Base-by-base conservation (phyloP, 2,888 invertebrate species). In the Amorpha juglandis region DNA sequence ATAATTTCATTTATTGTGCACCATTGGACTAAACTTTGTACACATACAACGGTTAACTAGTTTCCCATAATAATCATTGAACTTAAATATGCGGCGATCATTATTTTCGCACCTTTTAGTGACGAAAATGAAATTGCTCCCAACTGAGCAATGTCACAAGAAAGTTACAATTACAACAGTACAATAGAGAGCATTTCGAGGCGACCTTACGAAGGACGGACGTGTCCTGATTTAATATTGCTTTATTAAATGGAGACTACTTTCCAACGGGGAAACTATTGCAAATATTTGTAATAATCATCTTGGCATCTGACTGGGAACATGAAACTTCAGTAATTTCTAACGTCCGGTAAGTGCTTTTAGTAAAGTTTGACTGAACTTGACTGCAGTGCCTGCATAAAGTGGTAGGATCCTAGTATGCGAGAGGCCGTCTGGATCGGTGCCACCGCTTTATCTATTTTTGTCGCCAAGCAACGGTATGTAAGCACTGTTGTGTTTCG, bases 181-280 rank as follows among this genome's bases (percentile, higher is more conserved):
- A n/a, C 75, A 72, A 70, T 70, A 74, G 76, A 73, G 71, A 72
- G 70, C 68, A 72, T 70, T 68, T 73, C 71, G 73, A 71, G 72
- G 72, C 76, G 82, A 82, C 83, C 82, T 82, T 83, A 80, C 71
- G 65, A 69, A 78, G 74, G 74, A 74, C 74, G 72, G 73, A 83
- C 84, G 83, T 84, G 84, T 77, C 72, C 72, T 70, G 82, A 73
- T 78, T 82, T 71, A 68, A 68, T 69, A 72, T 65, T 69, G 64
- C 12, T 33, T 62, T 63, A 14, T 64, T 53, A 38, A 58, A 55
- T 35, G 19, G 12, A 11, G 38, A 58, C 16, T 16, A 42, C 21
- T 12, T 42, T 58, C 42, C 19, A 12, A 19, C 1, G 42, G 6
- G 19, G n/a, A 11, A 42, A 42, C 58, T 58, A 42, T 42, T 16